phyloP scores from a whole-genome alignment of 2,797 vertebrate species.

The Calcarius lapponicus region DNA sequence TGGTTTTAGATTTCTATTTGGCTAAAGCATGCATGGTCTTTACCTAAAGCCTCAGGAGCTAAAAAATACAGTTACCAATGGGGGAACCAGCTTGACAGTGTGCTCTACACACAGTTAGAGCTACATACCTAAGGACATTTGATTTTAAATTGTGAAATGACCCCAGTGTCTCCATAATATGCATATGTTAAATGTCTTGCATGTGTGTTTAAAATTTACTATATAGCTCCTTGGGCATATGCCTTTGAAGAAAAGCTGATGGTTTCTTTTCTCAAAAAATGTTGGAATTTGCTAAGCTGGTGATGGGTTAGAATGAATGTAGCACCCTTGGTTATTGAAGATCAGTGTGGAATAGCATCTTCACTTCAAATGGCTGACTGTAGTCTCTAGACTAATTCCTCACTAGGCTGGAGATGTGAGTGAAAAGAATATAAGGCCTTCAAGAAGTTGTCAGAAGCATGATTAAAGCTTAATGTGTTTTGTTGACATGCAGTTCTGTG shows the following conservation, averaged over 20 bases:
- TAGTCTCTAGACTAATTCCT: neutral
- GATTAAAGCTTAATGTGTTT: neutral
- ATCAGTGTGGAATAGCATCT: neutral
- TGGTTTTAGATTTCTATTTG: conserved; percentile 5
- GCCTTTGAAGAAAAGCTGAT: neutral
- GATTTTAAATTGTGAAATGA: neutral
- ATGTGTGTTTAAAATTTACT: neutral
- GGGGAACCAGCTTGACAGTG: neutral
- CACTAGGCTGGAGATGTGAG: neutral
- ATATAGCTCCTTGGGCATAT: neutral
- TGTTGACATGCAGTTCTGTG: neutral
- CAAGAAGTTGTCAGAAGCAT: neutral
- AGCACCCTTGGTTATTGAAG: neutral
- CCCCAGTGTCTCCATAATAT: neutral
- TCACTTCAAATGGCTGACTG: neutral
- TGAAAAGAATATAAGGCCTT: neutral
- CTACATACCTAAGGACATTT: neutral
- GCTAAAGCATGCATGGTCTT: neutral
- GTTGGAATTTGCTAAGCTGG: neutral
- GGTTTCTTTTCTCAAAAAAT: neutral
- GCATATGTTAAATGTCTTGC: neutral
- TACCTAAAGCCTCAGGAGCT: neutral
- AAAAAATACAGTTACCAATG: neutral
- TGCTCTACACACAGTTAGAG: neutral
- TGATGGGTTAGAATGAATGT: neutral